A percentile compares a stretch with the other conserved stretches of the same genome.
phyloP scores from a whole-genome alignment of 2,888 invertebrate genomes.

The Drosophila macrospina region DNA sequence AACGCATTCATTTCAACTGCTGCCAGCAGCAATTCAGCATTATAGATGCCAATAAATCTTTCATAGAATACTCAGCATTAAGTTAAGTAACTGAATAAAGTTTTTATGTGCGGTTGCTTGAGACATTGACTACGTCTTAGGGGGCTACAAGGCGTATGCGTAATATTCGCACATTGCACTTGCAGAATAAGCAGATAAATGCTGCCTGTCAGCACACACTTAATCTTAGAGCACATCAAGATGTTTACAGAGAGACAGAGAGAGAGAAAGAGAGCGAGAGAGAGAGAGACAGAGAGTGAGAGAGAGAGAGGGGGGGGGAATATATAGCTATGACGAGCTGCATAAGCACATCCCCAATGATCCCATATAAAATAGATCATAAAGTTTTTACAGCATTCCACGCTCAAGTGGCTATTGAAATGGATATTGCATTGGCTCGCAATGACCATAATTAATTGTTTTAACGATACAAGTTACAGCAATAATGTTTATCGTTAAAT shows the following conservation, averaged over 20 bases:
- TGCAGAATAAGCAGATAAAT: slow-evolving; percentile 29
- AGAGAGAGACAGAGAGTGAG: background rate
- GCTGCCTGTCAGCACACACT: slow-evolving; percentile 24
- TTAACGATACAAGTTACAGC: slow-evolving; percentile 60
- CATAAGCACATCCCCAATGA: slow-evolving; percentile 7
- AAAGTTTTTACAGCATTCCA: slow-evolving; percentile 60
- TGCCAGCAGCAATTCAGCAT: background rate
- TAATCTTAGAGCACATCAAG: slow-evolving; percentile 3
- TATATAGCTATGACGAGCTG: too few species aligned
- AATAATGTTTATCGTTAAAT: slow-evolving; percentile 53
- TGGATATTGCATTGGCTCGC: slow-evolving; percentile 29
- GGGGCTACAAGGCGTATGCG: slow-evolving; percentile 17
- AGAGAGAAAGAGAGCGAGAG: background rate
- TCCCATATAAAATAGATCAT: slow-evolving; percentile 32
- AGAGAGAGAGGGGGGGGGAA: background rate
- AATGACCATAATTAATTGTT: slow-evolving; percentile 60
- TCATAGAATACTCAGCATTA: background rate
- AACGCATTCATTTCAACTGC: background rate
- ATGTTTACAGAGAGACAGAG: too few species aligned
- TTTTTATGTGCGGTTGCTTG: background rate
- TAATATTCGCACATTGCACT: slow-evolving; percentile 24
- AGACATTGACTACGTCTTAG: background rate
- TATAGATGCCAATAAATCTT: background rate
- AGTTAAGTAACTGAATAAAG: background rate
- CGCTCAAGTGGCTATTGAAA: slow-evolving; percentile 52